A percentile compares a stretch with the other conserved stretches of the same genome.
These are phyloP conservation scores for Ammodytes dubius DNA, from an alignment of 2,113 vertebrate genomes.

Conservation along the genomic window DNA sequence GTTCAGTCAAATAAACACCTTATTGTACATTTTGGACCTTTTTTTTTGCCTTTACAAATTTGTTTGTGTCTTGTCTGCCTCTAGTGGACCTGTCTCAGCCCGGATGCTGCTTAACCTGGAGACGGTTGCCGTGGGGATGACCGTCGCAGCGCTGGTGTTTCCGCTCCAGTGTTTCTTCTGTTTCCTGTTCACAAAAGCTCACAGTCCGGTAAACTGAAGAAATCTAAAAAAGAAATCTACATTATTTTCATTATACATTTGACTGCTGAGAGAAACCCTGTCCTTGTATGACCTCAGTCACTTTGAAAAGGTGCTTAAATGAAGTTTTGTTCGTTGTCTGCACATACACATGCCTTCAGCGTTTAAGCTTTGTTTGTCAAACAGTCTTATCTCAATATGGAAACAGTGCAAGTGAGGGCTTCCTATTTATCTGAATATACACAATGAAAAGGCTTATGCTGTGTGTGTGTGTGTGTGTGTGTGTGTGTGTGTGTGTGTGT, in stretches of 20 bases:
- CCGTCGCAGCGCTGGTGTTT: slow-evolving; percentile 78
- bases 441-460: not conserved
- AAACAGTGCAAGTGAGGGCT: not conserved
- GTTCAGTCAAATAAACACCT: no score
- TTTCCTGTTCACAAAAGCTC: slow-evolving; percentile 82
- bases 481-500: not conserved
- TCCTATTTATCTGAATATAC: not conserved
- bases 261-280: not conserved
- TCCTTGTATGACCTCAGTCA: not conserved
- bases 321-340: not conserved
- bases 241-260: not conserved
- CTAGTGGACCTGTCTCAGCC: slow-evolving; percentile 79
- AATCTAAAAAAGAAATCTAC: not conserved
- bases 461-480: slow-evolving; percentile 31
- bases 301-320: not conserved
- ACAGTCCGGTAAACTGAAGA: slow-evolving; percentile 74
- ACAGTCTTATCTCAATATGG: slow-evolving; percentile 26
- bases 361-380: not conserved
- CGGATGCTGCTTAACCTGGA: slow-evolving; percentile 73
- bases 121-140: slow-evolving; percentile 81
- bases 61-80: not conserved
- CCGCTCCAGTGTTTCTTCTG: slow-evolving; percentile 85
- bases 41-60: not conserved
- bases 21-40: no score
- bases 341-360: not conserved